Base-by-base conservation (phyloP, 92 coral and sea anemone species). In the Epizoanthus scotinus region DNA sequence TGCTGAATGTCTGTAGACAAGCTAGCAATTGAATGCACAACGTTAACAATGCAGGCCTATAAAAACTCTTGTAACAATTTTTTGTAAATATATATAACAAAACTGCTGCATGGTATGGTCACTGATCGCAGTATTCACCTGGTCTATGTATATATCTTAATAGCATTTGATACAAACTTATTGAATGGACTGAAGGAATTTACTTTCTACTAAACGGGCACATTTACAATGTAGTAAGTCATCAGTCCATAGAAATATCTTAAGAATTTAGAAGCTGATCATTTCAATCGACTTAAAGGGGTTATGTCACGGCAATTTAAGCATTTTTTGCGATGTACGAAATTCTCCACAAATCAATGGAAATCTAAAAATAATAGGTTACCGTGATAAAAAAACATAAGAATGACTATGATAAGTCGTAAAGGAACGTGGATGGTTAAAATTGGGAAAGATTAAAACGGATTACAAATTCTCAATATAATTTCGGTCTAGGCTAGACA, bases 131-230 rank as follows among this genome's bases (percentile, higher is more conserved):
- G 13, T 60, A 59, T 38, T 38, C 81, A 29, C 52, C 15, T 47
- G 9, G 10, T 34, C 40, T 47, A 47, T 34, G 21, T 12, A 21
- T 75, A 24, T 42, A 38, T 42, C 70, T 68, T 40, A 38, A n/a
- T n/a, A 42, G 27, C 73, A 25, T 27, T 29, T 20, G 3, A 14
- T 52, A 53, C 63, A 58, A 75, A 75, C 38, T 34, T 58, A 3
- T 21, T 36, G 81, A 75, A 59, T 44, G 38, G 26, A 75, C 54
- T 27, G 60, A 75, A 58, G 54, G 14, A 73, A 56, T 28, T 73
- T 44, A 44, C 34, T 47, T 47, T 73, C 50, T 5, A 73, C 21
- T 49, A 26, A 19, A 40, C 13, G 68, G 24, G 59, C 29, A 25
- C 53, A 17, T 38, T 36, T 57, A 59, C 21, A 20, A 27, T 60